Conservation (phyloP, 2,888 invertebrate genomes). For the Saturnia japonica region DNA sequence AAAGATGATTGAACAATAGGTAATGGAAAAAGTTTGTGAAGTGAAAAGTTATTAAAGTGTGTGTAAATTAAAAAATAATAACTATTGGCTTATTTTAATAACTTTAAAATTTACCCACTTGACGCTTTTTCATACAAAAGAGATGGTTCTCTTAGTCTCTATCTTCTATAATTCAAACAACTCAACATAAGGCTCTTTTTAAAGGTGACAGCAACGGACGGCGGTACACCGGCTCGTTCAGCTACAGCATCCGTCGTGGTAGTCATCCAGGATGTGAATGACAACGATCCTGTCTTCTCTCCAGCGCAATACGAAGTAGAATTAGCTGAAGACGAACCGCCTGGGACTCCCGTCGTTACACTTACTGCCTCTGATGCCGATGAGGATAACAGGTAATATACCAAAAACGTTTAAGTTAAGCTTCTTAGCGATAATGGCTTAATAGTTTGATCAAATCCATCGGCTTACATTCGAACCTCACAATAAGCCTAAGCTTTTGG, state of each 20-base stretch:
- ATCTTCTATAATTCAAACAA: background rate
- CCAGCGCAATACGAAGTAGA: conserved; percentile 96
- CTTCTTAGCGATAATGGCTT: background rate
- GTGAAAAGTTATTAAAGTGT: too few relatives aligned
- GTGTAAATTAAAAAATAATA: too few relatives aligned
- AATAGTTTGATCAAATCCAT: too few relatives aligned
- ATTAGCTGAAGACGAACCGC: conserved; percentile 93
- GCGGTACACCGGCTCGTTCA: conserved; percentile 91
- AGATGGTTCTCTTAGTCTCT: too few relatives aligned
- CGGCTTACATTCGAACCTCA: too few relatives aligned
- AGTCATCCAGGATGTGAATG: conserved; percentile 95
- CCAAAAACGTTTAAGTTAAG: background rate
- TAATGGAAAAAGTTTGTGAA: too few relatives aligned
- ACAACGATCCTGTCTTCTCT: conserved; percentile 97
- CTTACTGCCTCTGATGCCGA: conserved; percentile 95
- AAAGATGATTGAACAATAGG: too few relatives aligned
- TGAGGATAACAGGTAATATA: conserved; percentile 85
- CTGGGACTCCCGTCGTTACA: conserved; percentile 94
- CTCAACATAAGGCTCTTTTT: background rate
- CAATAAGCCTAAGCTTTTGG: too few relatives aligned
- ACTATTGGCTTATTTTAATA: too few relatives aligned
- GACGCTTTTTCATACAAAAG: too few relatives aligned
- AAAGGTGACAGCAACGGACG: conserved; percentile 91
- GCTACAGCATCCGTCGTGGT: conserved; percentile 94
- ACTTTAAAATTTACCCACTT: too few relatives aligned